Evolutionary conservation across 2,797 vertebrate genomes (phyloP).

Genomic region (Allenopithecus nigroviridis): DNA sequence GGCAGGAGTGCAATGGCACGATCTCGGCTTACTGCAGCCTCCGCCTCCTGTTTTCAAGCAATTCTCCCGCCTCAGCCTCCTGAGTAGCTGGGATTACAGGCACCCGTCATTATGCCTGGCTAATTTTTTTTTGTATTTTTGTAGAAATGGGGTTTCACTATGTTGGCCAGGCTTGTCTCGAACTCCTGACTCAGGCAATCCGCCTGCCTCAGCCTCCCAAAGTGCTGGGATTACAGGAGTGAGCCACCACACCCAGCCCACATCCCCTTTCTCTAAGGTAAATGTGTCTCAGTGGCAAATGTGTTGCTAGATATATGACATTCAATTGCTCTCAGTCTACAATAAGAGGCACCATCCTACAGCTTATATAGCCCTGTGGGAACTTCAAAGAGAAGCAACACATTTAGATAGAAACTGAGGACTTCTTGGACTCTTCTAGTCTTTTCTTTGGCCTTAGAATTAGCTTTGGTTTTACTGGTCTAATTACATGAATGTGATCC

Average conservation of each 20-base stretch:
- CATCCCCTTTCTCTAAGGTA: background rate
- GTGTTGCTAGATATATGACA: background rate
- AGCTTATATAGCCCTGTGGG: background rate
- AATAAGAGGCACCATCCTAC: background rate
- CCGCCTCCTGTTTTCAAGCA: no score
- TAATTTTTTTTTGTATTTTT: no score
- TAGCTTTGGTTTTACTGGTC: background rate
- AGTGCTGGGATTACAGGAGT: background rate
- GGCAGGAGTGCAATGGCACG: no score
- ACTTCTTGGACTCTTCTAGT: background rate
- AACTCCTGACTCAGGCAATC: background rate
- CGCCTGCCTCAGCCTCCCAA: background rate
- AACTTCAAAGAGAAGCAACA: background rate
- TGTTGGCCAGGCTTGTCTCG: background rate
- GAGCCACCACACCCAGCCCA: background rate
- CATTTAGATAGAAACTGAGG: background rate
- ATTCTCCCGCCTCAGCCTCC: no score
- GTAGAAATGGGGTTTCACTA: background rate
- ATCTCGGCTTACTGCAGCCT: no score
- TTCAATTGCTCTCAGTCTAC: background rate
- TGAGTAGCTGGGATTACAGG: no score
- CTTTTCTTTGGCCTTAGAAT: background rate
- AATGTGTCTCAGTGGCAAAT: background rate
- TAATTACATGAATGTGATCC: background rate
- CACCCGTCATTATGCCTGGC: no score